Conservation (phyloP, 2,113 vertebrate species). For the Todiramphus chloris region DNA sequence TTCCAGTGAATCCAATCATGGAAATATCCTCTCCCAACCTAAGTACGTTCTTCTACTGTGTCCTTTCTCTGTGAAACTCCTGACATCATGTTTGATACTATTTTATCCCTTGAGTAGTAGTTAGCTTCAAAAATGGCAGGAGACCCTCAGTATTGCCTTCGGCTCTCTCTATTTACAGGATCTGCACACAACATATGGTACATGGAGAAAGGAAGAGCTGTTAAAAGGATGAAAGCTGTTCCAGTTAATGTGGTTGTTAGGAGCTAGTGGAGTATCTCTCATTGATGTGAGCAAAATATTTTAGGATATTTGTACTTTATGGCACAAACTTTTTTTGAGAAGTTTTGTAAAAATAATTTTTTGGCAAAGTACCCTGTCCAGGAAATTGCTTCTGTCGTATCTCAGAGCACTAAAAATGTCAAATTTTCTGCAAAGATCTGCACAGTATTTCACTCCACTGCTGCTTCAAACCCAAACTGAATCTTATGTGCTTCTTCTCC, state of each 20-base stretch:
- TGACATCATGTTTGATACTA: slow-evolving; percentile 1
- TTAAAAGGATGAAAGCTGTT: slow-evolving; percentile 55
- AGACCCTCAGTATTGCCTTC: slow-evolving; percentile 40
- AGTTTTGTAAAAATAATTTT: not conserved
- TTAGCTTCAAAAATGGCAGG: slow-evolving; percentile 41
- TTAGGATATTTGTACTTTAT: slow-evolving; percentile 47
- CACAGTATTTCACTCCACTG: not conserved
- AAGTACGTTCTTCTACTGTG: not conserved
- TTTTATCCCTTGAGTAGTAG: slow-evolving; percentile 25
- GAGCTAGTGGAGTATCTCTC: slow-evolving; percentile 26
- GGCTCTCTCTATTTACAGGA: slow-evolving; percentile 38
- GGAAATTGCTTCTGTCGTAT: not conserved
- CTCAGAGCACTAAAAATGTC: not conserved
- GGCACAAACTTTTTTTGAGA: not conserved
- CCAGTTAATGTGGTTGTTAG: slow-evolving; percentile 33
- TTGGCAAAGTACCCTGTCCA: not conserved
- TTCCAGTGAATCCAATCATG: not conserved
- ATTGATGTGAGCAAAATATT: slow-evolving; percentile 44
- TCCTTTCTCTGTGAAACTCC: slow-evolving; percentile 4
- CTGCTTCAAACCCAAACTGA: not conserved
- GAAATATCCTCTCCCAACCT: slow-evolving; percentile 4
- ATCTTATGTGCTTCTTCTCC: not conserved
- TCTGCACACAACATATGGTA: slow-evolving; percentile 46
- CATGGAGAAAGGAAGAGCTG: slow-evolving; percentile 41
- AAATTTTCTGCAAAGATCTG: not conserved